phyloP scores from a whole-genome alignment of 2,113 vertebrate genomes.

The Dunckerocampus dactyliophorus region DNA sequence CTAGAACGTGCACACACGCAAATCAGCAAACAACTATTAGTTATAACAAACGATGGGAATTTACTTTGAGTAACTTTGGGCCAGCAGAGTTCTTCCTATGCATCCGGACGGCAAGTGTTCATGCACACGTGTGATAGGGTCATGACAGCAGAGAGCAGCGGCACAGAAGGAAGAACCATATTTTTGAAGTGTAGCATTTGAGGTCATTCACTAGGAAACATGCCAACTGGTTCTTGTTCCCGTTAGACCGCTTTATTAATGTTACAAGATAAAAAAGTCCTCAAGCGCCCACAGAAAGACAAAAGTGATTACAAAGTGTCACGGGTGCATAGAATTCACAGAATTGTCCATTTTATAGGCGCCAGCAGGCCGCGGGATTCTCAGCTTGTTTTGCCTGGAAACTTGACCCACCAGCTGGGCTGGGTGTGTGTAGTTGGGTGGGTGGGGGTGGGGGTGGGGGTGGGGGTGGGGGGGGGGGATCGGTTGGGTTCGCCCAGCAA shows the following conservation, averaged over 20 bases:
- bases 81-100: background rate
- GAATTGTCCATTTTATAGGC: too few relatives aligned
- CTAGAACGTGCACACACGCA: constrained; percentile 50
- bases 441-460: too few relatives aligned
- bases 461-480: too few relatives aligned
- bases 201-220: background rate
- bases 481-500: constrained; percentile 12
- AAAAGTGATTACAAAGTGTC: background rate
- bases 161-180: background rate
- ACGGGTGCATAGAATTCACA: background rate
- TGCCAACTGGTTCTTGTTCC: background rate
- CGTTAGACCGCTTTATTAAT: too few relatives aligned
- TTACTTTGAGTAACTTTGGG: constrained; percentile 9
- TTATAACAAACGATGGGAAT: background rate
- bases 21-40: constrained; percentile 8
- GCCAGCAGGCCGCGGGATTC: background rate
- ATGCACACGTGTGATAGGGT: background rate
- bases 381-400: background rate
- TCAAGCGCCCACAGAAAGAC: background rate
- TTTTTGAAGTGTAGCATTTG: background rate
- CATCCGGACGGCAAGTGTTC: background rate
- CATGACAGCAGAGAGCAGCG: background rate
- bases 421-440: too few relatives aligned
- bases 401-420: background rate
- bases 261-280: background rate